Conservation (phyloP, 2,888 invertebrate species). For the Rhorus exstirpatorius region DNA sequence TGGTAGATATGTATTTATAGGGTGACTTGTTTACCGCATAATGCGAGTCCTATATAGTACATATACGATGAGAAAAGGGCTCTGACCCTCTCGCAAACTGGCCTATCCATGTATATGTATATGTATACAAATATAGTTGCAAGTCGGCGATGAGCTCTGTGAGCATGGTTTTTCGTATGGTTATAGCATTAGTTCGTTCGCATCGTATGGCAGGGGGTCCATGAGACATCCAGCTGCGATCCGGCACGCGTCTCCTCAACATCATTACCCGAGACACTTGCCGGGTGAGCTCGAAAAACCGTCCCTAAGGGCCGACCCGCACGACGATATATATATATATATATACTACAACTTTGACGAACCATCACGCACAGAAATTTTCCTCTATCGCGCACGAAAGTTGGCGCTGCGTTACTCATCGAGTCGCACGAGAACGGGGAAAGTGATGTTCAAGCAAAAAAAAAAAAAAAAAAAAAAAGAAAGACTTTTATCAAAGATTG, state of each 20-base stretch:
- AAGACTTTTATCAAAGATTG: too few species aligned
- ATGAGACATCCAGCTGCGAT: slow-evolving; percentile 77
- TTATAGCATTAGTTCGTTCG: slow-evolving; percentile 21
- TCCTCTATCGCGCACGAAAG: too few species aligned
- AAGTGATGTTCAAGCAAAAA: too few species aligned
- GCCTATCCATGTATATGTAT: slow-evolving; percentile 31
- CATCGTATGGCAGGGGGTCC: slow-evolving; percentile 14
- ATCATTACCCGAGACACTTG: slow-evolving; percentile 85
- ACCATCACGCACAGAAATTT: slow-evolving; percentile 7
- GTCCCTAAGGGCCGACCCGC: slow-evolving; percentile 64
- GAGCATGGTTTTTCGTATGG: slow-evolving; percentile 24
- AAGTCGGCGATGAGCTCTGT: slow-evolving; percentile 72
- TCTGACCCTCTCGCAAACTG: slow-evolving; percentile 63
- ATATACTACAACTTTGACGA: slow-evolving; percentile 71
- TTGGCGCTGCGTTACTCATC: too few species aligned
- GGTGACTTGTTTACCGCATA: slow-evolving; percentile 82
- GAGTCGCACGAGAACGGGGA: too few species aligned
- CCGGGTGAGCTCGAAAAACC: slow-evolving; percentile 70
- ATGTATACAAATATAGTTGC: slow-evolving; percentile 75
- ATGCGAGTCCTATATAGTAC: slow-evolving; percentile 71
- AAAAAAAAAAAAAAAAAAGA: too few species aligned
- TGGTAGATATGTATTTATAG: slow-evolving; percentile 22
- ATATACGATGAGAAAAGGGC: slow-evolving; percentile 21
- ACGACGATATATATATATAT: too few species aligned
- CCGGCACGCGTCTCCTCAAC: slow-evolving; percentile 84